Conservation (phyloP, 1,140 invertebrate species). For the Liolophura sinensis region DNA sequence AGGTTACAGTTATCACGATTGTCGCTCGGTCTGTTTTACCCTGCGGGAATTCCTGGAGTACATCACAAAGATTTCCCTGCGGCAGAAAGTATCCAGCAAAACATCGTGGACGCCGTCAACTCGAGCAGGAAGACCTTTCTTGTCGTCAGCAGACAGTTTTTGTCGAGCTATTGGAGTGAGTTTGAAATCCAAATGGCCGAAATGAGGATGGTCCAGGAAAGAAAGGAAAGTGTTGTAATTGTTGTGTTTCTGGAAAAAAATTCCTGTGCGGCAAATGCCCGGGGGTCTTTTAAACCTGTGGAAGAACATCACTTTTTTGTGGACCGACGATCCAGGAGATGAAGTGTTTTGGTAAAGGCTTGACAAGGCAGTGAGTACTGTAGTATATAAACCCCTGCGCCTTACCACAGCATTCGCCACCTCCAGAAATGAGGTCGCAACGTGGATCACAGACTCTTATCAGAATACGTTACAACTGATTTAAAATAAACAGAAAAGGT, state of each 20-base stretch:
- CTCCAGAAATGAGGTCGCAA: too few relatives aligned
- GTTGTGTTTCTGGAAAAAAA: constrained; percentile 28
- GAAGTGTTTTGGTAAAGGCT: constrained; percentile 26
- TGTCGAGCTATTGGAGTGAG: constrained; percentile 69
- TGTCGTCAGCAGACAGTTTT: constrained; percentile 67
- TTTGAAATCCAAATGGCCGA: constrained; percentile 66
- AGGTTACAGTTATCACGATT: constrained; percentile 26
- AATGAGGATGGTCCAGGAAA: constrained; percentile 26
- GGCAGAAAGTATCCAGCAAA: constrained; percentile 62
- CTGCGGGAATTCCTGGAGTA: constrained; percentile 21
- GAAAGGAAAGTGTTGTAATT: constrained; percentile 22
- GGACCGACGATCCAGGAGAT: constrained; percentile 19
- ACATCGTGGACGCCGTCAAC: constrained; percentile 66
- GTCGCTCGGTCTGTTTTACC: constrained; percentile 18
- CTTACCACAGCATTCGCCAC: too few relatives aligned
- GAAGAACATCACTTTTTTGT: constrained; percentile 25
- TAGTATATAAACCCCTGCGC: too few relatives aligned
- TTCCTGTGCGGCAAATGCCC: constrained; percentile 21
- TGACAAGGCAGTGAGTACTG: constrained; percentile 7
- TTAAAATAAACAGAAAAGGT: too few relatives aligned
- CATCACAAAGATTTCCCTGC: constrained; percentile 37
- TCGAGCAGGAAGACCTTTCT: constrained; percentile 67
- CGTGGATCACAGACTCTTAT: too few relatives aligned
- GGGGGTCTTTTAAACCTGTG: constrained; percentile 26
- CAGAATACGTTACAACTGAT: too few relatives aligned